Evolutionary conservation across 2,888 invertebrate genomes (phyloP).

Genomic region (Tyria jacobaeae): DNA sequence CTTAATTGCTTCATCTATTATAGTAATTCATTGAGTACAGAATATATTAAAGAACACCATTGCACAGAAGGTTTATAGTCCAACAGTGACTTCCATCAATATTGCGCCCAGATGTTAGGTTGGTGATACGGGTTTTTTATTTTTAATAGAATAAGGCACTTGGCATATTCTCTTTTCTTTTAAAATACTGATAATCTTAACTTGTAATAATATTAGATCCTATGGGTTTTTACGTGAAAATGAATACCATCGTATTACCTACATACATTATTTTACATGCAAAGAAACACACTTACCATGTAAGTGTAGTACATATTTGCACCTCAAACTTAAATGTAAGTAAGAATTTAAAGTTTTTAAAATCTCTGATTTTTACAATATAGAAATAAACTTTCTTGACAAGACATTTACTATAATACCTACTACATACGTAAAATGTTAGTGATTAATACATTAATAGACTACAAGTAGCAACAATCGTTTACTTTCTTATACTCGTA

Average conservation of each 20-base stretch:
- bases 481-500: background rate
- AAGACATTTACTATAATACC: background rate
- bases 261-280: no score
- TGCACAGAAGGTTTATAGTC: constrained; percentile 19
- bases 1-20: background rate
- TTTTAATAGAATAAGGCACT: constrained; percentile 18
- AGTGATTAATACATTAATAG: constrained; percentile 5
- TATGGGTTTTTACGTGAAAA: no score
- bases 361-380: background rate
- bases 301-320: no score
- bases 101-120: constrained; percentile 53
- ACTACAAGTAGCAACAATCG: constrained; percentile 8
- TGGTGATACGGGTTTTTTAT: constrained; percentile 38
- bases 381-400: background rate
- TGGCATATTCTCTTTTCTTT: constrained; percentile 11
- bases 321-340: background rate
- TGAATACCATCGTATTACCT: no score
- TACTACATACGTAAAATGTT: background rate
- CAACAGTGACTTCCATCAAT: constrained; percentile 34
- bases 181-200: background rate
- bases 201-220: background rate
- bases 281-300: no score
- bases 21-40: constrained; percentile 18
- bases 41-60: constrained; percentile 15
- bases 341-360: background rate